Percentiles rank a stretch among this genome's conserved stretches.
These are phyloP conservation scores for Mellilla xanthometata DNA, from an alignment of 2,888 invertebrate species.

Conservation along the genomic window DNA sequence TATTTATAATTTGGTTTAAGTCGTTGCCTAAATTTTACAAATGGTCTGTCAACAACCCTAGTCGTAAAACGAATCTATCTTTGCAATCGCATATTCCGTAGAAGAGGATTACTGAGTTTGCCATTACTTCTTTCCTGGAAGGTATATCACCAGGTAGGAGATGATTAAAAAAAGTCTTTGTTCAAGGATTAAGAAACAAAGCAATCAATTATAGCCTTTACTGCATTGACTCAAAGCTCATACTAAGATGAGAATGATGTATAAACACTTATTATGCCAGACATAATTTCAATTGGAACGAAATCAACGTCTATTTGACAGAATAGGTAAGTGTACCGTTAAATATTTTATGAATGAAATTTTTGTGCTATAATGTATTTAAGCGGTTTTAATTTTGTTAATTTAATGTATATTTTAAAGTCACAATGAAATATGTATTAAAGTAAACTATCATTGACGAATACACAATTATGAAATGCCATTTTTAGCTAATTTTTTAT, in stretches of 20 bases:
- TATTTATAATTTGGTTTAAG: slow-evolving; percentile 38
- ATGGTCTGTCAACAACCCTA: slow-evolving; percentile 55
- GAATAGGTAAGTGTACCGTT: slow-evolving; percentile 47
- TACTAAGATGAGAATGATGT: slow-evolving; percentile 23
- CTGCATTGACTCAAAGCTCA: slow-evolving; percentile 7
- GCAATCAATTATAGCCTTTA: slow-evolving; percentile 33
- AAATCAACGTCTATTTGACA: slow-evolving; percentile 52
- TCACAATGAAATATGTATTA: too few species aligned
- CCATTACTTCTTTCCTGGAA: slow-evolving; percentile 75
- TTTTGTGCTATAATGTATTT: too few species aligned
- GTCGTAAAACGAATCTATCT: slow-evolving; percentile 54
- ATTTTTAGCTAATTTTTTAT: too few species aligned
- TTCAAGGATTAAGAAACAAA: slow-evolving; percentile 32
- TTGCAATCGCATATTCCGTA: slow-evolving; percentile 70
- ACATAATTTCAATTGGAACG: slow-evolving; percentile 30
- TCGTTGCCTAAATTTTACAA: slow-evolving; percentile 53
- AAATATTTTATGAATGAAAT: slow-evolving; percentile 49
- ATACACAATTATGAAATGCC: too few species aligned
- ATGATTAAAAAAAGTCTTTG: slow-evolving; percentile 57
- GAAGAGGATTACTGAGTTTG: slow-evolving; percentile 73
- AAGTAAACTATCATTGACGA: too few species aligned
- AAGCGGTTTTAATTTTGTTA: too few species aligned
- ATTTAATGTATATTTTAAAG: too few species aligned
- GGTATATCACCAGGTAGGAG: slow-evolving; percentile 71
- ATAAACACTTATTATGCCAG: slow-evolving; percentile 34